Conservation (phyloP, 2,113 vertebrate genomes). For the Corvus cornix region DNA sequence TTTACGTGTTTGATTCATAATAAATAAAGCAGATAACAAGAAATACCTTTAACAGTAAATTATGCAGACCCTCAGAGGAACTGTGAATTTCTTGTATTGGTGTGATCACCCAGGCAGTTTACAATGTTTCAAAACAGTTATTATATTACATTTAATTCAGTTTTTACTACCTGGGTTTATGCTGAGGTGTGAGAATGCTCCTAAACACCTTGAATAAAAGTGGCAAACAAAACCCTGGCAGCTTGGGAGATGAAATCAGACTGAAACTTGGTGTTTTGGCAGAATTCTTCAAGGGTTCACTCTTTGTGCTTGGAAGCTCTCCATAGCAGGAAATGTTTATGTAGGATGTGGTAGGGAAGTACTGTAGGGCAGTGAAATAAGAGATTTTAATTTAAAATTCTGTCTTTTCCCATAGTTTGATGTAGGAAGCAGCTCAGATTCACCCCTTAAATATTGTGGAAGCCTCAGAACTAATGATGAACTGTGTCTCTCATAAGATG, state of each 20-base stretch:
- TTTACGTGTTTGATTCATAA: rapidly evolving
- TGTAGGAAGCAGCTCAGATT: neutral
- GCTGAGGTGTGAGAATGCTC: neutral
- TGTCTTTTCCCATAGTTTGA: neutral
- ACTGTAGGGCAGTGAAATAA: neutral
- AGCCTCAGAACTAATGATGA: neutral
- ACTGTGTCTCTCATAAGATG: neutral
- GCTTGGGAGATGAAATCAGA: neutral
- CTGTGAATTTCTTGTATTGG: neutral
- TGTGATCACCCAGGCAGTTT: neutral
- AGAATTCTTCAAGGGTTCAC: neutral
- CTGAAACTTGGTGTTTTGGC: neutral
- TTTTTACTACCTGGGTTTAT: neutral
- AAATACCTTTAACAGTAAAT: neutral
- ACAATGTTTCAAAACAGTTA: neutral
- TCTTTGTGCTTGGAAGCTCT: neutral
- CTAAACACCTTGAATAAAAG: neutral
- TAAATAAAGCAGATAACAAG: neutral
- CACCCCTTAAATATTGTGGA: neutral
- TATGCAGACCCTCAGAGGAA: neutral
- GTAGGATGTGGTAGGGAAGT: neutral
- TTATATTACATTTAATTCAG: neutral
- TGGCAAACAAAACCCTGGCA: neutral
- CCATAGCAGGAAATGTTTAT: neutral
- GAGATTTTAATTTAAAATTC: neutral